Evolutionary conservation across 2,888 invertebrate genomes (phyloP).

Genomic region (Hecatera dysodea): DNA sequence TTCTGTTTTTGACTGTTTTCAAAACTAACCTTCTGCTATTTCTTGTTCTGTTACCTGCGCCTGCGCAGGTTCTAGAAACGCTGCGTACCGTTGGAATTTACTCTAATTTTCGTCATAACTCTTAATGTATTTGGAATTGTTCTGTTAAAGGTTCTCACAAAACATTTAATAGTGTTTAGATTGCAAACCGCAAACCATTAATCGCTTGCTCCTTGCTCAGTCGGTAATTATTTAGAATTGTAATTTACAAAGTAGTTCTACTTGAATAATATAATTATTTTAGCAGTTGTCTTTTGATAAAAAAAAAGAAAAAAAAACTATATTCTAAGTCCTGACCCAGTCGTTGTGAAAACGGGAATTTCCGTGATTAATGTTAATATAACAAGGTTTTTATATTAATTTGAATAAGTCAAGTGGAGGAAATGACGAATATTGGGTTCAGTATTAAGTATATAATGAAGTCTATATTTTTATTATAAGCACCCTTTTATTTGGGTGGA

Average conservation of each 20-base stretch:
- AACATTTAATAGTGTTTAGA: slow-evolving; percentile 17
- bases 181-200: neutral
- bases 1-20: too few species aligned
- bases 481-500: too few species aligned
- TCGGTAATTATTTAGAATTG: neutral
- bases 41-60: neutral
- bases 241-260: slow-evolving; percentile 2
- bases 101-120: slow-evolving; percentile 51
- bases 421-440: too few species aligned
- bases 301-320: neutral
- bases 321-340: neutral
- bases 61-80: slow-evolving; percentile 43
- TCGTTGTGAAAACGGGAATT: neutral
- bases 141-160: slow-evolving; percentile 15
- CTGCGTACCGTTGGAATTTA: slow-evolving; percentile 55
- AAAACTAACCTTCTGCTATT: slow-evolving; percentile 11
- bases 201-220: neutral
- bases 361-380: too few species aligned
- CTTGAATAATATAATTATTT: neutral
- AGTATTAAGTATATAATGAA: too few species aligned
- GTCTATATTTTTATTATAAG: too few species aligned
- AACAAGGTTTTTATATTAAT: too few species aligned
- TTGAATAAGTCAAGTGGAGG: neutral
- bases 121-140: slow-evolving; percentile 34
- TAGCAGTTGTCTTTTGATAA: neutral